Percentiles rank a stretch among this genome's conserved stretches.
These are phyloP conservation scores for Psephotus haematonotus DNA, from an alignment of 2,113 vertebrate genomes.

Conservation along the genomic window DNA sequence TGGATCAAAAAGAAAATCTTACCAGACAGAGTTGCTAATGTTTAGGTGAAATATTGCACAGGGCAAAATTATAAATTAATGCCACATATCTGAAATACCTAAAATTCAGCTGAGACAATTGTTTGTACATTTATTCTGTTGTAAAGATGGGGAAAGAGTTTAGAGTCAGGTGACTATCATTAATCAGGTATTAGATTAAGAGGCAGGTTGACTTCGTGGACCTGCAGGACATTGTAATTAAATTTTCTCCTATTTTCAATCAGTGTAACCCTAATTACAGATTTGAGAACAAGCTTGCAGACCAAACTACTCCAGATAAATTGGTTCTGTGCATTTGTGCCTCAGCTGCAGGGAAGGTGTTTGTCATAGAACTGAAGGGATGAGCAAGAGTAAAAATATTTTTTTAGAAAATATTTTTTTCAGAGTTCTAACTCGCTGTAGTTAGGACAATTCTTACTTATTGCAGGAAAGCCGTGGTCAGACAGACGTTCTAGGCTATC, in stretches of 20 bases:
- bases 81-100: neutral
- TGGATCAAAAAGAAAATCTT: neutral
- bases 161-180: constrained; percentile 7
- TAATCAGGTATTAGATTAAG: constrained; percentile 3
- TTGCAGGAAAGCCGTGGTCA: neutral
- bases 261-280: constrained; percentile 18
- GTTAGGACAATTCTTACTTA: neutral
- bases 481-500: neutral
- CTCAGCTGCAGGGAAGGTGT: neutral
- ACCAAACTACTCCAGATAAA: neutral
- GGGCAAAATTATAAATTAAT: constrained; percentile 9
- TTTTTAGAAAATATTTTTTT: neutral
- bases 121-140: neutral
- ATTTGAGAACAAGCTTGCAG: neutral
- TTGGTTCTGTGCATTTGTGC: neutral
- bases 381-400: neutral
- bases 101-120: neutral
- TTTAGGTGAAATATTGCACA: constrained; percentile 37
- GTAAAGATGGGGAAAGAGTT: neutral
- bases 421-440: neutral
- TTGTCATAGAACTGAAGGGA: neutral
- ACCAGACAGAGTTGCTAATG: neutral
- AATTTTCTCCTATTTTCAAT: constrained; percentile 31
- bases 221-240: neutral
- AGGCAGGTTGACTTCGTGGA: neutral